Evolutionary conservation across 2,888 invertebrate genomes (phyloP), one percentile per base, ranked within the genome.

Genomic region (Netelia inedita): DNA sequence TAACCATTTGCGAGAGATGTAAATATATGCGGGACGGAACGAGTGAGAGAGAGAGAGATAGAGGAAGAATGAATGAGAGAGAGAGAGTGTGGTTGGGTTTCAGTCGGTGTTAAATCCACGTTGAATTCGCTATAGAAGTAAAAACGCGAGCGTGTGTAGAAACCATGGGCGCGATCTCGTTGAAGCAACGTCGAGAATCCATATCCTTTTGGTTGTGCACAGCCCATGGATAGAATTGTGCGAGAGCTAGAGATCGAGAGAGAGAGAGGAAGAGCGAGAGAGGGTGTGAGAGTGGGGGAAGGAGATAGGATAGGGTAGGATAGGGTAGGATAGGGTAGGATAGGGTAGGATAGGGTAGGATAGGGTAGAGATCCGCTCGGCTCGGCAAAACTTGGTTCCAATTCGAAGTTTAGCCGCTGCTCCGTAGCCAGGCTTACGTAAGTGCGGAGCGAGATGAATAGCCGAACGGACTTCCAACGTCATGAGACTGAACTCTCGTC

Each of bases 371-470:
- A 53, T 19, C 16, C 43, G 21, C 50, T 50, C 41, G n/a, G 68
- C 59, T 61, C 41, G 14, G 19, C 11, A 50, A 74, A 81, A 69
- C 74, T 69, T 74, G 10, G 69, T 21, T n/a, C 43, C 55, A 79
- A 79, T 85, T 79, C 66, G 23, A 85, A 85, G 82, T 85, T 82
- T 53, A 46, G 68, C 66, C 41, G n/a, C 43, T 43, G 74, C 66
- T 82, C 41, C 35, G 41, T 76, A 55, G 57, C 68, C 57, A 46
- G 19, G 69, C 53, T 78, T 46, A 23, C n/a, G 71, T 53, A 28
- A 66, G 53, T 61, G 59, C 43, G 35, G 10, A 50, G 65, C 59
- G 59, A 82, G 76, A 57, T 43, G 50, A 59, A 59, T 69, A 61
- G 59, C 76, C 53, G 23, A 41, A 50, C n/a, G 65, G 65, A 59